Conservation (phyloP, 2,888 invertebrate species). For the Drosophila subquinaria region DNA sequence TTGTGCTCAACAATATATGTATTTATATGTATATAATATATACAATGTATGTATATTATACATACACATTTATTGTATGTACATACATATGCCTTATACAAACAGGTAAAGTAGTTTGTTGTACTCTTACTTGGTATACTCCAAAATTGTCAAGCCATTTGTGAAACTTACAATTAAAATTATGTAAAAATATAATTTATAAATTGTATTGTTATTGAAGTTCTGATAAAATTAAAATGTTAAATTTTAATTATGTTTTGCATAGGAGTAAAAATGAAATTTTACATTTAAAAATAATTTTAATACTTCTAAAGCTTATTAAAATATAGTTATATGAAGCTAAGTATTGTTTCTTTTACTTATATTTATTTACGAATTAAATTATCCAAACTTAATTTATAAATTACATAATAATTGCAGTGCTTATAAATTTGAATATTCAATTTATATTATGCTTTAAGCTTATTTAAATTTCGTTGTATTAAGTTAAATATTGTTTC, state of each 20-base stretch:
- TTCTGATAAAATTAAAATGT: too few relatives aligned
- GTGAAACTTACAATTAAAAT: background rate
- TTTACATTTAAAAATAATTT: background rate
- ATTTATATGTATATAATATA: constrained; percentile 21
- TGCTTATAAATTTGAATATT: too few relatives aligned
- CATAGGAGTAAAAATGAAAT: too few relatives aligned
- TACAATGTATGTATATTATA: too few relatives aligned
- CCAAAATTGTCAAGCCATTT: background rate
- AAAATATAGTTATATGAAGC: background rate
- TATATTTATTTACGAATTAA: too few relatives aligned
- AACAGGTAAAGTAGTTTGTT: constrained; percentile 19
- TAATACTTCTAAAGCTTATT: constrained; percentile 18
- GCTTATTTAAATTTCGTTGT: too few relatives aligned
- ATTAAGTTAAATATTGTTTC: too few relatives aligned
- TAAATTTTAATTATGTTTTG: too few relatives aligned
- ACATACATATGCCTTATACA: constrained; percentile 18
- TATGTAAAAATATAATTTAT: background rate
- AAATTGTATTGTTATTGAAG: background rate
- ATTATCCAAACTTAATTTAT: too few relatives aligned
- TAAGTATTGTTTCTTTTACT: constrained; percentile 2
- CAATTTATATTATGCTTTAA: background rate
- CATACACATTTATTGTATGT: constrained; percentile 2
- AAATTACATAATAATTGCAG: too few relatives aligned
- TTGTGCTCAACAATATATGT: constrained; percentile 60
- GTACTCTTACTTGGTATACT: background rate